A percentile compares a stretch with the other conserved stretches of the same genome.
These are phyloP conservation scores for Neocrepidodera transversa DNA, from an alignment of 2,888 invertebrate genomes.

Conservation along the genomic window DNA sequence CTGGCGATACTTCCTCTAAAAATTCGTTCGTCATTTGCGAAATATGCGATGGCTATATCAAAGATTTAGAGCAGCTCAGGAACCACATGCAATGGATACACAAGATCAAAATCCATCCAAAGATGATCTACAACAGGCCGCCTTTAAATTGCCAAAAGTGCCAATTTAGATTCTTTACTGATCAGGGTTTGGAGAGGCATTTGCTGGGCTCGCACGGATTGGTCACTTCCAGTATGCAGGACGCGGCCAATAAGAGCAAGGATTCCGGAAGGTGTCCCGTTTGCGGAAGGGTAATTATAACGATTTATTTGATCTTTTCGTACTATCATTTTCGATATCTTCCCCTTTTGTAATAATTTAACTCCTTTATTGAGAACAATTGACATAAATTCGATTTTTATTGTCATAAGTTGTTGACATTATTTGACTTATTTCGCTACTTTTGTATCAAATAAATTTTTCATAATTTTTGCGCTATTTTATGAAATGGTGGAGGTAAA, in stretches of 20 bases:
- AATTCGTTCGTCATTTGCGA: slow-evolving; percentile 93
- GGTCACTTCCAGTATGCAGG: slow-evolving; percentile 95
- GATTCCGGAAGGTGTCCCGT: slow-evolving; percentile 94
- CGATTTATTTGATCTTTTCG: no score
- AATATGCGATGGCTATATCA: slow-evolving; percentile 94
- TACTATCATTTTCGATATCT: neutral
- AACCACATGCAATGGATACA: slow-evolving; percentile 99
- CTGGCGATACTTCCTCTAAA: slow-evolving; percentile 69
- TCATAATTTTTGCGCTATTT: no score
- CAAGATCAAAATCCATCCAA: slow-evolving; percentile 94
- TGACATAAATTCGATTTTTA: no score
- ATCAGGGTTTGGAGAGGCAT: slow-evolving; percentile 95
- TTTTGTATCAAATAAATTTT: no score
- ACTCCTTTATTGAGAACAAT: no score
- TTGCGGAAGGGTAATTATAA: slow-evolving; percentile 90
- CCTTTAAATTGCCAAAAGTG: slow-evolving; percentile 96
- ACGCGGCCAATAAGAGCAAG: slow-evolving; percentile 92
- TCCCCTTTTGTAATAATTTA: no score
- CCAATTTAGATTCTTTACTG: slow-evolving; percentile 95
- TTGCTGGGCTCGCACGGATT: slow-evolving; percentile 92
- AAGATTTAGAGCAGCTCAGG: slow-evolving; percentile 90
- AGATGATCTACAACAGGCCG: slow-evolving; percentile 94
- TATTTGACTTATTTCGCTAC: no score
- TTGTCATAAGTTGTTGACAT: no score
- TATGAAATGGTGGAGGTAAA: no score